Evolutionary conservation across 37 sponge, comb jelly and placozoan genomes (phyloP).

Genomic region (Agelas oroides): DNA sequence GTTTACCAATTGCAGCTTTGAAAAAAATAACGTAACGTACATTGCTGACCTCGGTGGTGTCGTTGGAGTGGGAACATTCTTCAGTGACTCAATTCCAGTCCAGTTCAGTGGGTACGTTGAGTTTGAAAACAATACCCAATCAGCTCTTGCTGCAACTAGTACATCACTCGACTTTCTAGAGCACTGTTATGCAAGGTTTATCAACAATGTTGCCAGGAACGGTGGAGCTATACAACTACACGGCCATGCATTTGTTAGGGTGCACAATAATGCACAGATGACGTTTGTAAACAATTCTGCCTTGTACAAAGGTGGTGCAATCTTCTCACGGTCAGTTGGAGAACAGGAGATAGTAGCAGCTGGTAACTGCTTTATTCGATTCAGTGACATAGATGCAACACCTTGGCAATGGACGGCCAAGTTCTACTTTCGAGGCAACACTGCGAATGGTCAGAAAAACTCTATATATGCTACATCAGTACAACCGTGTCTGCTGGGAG

Average conservation of each 20-base stretch:
- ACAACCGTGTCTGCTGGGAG: slow-evolving; percentile 14
- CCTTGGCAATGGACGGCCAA: background rate
- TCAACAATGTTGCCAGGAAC: background rate
- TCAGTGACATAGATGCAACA: background rate
- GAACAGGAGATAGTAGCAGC: slow-evolving; percentile 5
- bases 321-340: slow-evolving; percentile 6
- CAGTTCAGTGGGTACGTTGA: background rate
- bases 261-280: background rate
- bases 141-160: slow-evolving; percentile 12
- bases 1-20: background rate
- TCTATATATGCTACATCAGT: slow-evolving; percentile 36
- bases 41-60: background rate
- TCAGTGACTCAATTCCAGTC: slow-evolving; percentile 20
- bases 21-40: background rate
- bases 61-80: slow-evolving; percentile 41
- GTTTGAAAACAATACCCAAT: slow-evolving; percentile 4
- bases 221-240: slow-evolving; percentile 40
- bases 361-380: slow-evolving; percentile 24
- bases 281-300: slow-evolving; percentile 17
- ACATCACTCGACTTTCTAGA: background rate
- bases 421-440: slow-evolving; percentile 20
- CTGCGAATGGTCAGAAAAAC: background rate
- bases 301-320: slow-evolving; percentile 19
- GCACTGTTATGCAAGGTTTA: background rate
- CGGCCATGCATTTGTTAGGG: slow-evolving; percentile 12